Conservation (phyloP, 2,113 vertebrate species). For the Pterocles orientalis region DNA sequence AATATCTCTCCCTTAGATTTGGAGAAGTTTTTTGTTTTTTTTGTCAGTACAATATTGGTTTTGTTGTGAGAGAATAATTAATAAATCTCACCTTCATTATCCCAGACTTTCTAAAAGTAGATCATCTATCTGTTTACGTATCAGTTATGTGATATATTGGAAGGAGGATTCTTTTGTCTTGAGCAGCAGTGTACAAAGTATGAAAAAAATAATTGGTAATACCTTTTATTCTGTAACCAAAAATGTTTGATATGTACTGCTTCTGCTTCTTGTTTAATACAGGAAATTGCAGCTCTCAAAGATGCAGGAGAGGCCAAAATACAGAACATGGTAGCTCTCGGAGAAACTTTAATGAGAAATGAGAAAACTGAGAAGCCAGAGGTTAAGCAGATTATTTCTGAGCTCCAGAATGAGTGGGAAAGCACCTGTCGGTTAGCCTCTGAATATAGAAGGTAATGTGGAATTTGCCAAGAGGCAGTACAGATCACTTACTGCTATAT, state of each 20-base stretch:
- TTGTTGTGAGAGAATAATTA: not conserved
- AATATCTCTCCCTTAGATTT: not conserved
- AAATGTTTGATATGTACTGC: not conserved
- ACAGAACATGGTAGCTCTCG: slow-evolving; percentile 42
- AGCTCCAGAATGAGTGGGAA: slow-evolving; percentile 72
- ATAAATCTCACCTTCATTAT: not conserved
- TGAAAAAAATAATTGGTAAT: not conserved
- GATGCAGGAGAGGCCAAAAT: slow-evolving; percentile 70
- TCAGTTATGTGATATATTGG: not conserved
- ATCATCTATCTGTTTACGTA: not conserved
- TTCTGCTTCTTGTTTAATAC: not conserved
- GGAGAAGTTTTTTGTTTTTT: not conserved
- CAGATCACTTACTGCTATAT: not conserved
- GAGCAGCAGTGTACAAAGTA: not conserved
- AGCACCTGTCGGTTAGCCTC: slow-evolving; percentile 42
- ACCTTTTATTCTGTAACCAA: not conserved
- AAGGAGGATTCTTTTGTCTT: not conserved
- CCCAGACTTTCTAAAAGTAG: not conserved
- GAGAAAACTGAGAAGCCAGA: not conserved
- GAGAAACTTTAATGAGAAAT: slow-evolving; percentile 17
- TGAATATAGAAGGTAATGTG: slow-evolving; percentile 68
- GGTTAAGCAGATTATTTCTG: slow-evolving; percentile 51
- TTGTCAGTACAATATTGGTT: not conserved
- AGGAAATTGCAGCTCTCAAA: slow-evolving; percentile 76
- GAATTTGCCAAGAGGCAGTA: not conserved